Percentiles rank a stretch among this genome's conserved stretches.
phyloP scores from a whole-genome alignment of 92 coral and sea anemone species.

The Epizoanthus ramosus region DNA sequence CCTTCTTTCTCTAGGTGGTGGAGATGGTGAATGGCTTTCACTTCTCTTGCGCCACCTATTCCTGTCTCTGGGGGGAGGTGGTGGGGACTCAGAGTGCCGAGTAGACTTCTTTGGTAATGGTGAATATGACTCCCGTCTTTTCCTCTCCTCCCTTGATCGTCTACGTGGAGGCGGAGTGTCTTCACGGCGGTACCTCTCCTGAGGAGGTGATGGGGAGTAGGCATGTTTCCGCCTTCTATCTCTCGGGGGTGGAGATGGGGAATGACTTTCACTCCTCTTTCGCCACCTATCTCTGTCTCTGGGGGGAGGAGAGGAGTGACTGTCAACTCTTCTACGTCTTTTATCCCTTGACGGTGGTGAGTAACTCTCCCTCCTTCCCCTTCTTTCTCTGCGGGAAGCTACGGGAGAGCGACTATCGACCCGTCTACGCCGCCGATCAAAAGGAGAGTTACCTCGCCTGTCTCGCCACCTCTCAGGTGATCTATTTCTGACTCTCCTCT shows the following conservation, averaged over 20 bases:
- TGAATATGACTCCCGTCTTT: slow-evolving; percentile 53
- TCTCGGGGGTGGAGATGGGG: slow-evolving; percentile 47
- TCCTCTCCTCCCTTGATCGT: background rate
- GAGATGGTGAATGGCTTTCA: slow-evolving; percentile 52
- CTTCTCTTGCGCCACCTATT: slow-evolving; percentile 33
- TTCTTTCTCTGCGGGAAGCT: slow-evolving; percentile 29
- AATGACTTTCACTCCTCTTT: slow-evolving; percentile 17
- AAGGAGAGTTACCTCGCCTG: slow-evolving; percentile 61
- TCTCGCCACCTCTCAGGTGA: slow-evolving; percentile 55
- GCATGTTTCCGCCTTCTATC: slow-evolving; percentile 41
- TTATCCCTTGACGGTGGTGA: slow-evolving; percentile 18
- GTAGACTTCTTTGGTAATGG: slow-evolving; percentile 58
- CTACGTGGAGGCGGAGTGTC: slow-evolving; percentile 10
- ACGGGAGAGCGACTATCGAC: slow-evolving; percentile 19
- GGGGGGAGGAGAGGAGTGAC: slow-evolving; percentile 7
- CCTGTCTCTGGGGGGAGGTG: slow-evolving; percentile 65
- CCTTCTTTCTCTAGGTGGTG: slow-evolving; percentile 66
- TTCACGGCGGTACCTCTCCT: slow-evolving; percentile 41
- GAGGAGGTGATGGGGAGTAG: slow-evolving; percentile 54
- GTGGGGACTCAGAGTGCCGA: slow-evolving; percentile 61
- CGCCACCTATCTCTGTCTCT: slow-evolving; percentile 11
- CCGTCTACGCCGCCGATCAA: slow-evolving; percentile 38
- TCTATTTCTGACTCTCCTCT: slow-evolving; percentile 56
- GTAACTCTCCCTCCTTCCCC: slow-evolving; percentile 23
- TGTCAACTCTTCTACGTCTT: background rate